A percentile compares a stretch with the other conserved stretches of the same genome.
These are phyloP conservation scores for Cenopis cana DNA, from an alignment of 2,888 invertebrate species.

Conservation along the genomic window DNA sequence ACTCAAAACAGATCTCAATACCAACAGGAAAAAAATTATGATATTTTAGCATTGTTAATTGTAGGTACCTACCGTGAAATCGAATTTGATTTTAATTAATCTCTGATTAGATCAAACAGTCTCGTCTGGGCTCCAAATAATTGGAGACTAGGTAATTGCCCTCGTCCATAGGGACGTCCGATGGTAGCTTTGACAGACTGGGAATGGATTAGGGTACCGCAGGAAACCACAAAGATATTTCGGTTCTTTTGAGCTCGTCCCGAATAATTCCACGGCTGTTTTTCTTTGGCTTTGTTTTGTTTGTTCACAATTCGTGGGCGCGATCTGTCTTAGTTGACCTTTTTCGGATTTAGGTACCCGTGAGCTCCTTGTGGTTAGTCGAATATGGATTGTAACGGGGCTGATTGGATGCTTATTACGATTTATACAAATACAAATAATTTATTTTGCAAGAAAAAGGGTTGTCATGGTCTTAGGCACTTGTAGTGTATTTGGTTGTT, in stretches of 20 bases:
- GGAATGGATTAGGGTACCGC: slow-evolving; percentile 56
- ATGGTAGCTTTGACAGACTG: slow-evolving; percentile 48
- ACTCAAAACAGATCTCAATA: slow-evolving; percentile 2
- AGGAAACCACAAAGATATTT: slow-evolving; percentile 47
- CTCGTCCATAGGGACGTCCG: slow-evolving; percentile 1
- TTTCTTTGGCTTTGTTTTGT: slow-evolving; percentile 43
- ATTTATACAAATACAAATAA: slow-evolving; percentile 21
- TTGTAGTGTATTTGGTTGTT: no score
- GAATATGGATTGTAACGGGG: slow-evolving; percentile 22
- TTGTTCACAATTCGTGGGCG: slow-evolving; percentile 32
- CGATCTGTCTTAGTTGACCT: slow-evolving; percentile 40
- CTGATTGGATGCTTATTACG: slow-evolving; percentile 29
- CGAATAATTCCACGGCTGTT: slow-evolving; percentile 50
- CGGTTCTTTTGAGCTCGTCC: slow-evolving; percentile 50
- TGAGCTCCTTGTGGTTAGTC: slow-evolving; percentile 18
- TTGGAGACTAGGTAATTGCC: slow-evolving; percentile 41
- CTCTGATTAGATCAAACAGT: slow-evolving; percentile 40
- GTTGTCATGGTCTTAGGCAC: no score
- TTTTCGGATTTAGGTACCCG: slow-evolving; percentile 36
- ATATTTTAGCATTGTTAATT: slow-evolving; percentile 2
- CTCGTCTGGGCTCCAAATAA: slow-evolving; percentile 33
- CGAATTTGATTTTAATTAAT: slow-evolving; percentile 43
- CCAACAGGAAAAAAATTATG: slow-evolving; percentile 11
- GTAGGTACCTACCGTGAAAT: slow-evolving; percentile 21
- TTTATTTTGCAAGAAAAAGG: no score